Base-by-base conservation (phyloP, 1,140 invertebrate genomes). In the Drosophila malerkotliana region DNA sequence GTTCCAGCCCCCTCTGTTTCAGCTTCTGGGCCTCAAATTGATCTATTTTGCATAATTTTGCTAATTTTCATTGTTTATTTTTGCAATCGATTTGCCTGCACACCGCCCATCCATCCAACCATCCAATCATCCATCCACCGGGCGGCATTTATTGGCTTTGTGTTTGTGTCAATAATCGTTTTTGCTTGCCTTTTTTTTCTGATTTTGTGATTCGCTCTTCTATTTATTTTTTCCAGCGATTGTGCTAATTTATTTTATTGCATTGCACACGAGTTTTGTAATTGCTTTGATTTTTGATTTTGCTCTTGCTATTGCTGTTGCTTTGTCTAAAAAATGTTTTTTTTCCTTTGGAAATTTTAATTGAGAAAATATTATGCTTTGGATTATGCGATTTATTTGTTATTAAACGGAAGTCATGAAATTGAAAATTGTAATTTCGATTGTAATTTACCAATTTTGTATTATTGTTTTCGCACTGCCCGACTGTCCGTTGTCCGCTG, bases 361-460 rank as follows among this genome's bases (percentile, higher is more conserved):
- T 90, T 90, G 87, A 79, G 68, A 54, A 77, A 90, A 90, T 90
- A 90, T 90, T 90, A 72, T 90, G 78, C 62, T 78, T 75, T 53
- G 71, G 87, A 90, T 90, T 90, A 90, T 90, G 87, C 88, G 87
- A 90, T 90, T 90, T 90, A 90, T 90, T 90, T 90, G 87, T 90
- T 90, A 87, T 90, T 83, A 83, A 90, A 83, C 87, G 82, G 82
- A 90, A 90, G 87, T 90, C 87, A 90, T 90, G 78, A 87, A 81
- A 72, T 77, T 60, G 59, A 32, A 82, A 77, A 79, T 74, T 44
- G 53, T 51, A 72, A 81, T 88, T 88, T 77, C 75, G 68, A 79
- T 87, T 87, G 83, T 88, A 88, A 87, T 88, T 82, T 73, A 51
- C 51, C 52, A 74, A 74, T 74, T 72, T 64, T 57, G 77, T 81